Conservation (phyloP, 2,888 invertebrate species). For the Trichogramma dendrolimi region DNA sequence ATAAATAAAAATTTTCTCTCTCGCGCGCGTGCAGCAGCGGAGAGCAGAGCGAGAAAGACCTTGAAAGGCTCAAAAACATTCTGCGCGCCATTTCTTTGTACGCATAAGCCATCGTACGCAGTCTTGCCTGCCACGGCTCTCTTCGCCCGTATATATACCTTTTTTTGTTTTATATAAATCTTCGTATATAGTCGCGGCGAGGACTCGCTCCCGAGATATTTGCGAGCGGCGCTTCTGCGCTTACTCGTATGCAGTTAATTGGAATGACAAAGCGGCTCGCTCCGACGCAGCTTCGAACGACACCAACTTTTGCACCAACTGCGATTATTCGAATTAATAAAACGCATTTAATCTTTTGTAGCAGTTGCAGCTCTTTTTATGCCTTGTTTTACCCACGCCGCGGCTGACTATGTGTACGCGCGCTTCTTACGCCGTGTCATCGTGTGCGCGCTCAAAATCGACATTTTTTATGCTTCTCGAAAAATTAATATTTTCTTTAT, state of each 20-base stretch:
- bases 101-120: too few relatives aligned
- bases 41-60: slow-evolving; percentile 29
- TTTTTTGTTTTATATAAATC: not conserved
- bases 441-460: too few relatives aligned
- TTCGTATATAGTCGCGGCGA: too few relatives aligned
- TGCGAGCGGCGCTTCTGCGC: slow-evolving; percentile 17
- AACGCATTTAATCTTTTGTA: too few relatives aligned
- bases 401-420: too few relatives aligned
- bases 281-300: not conserved
- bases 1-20: slow-evolving; percentile 43
- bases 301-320: too few relatives aligned
- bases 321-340: too few relatives aligned
- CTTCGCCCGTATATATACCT: not conserved
- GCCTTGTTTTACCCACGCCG: too few relatives aligned
- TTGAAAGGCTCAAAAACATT: slow-evolving; percentile 33
- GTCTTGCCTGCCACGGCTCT: not conserved
- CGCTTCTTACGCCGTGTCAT: too few relatives aligned
- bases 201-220: not conserved
- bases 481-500: too few relatives aligned
- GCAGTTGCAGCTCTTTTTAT: too few relatives aligned
- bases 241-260: slow-evolving; percentile 2
- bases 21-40: not conserved
- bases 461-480: too few relatives aligned
- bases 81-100: slow-evolving; percentile 14
- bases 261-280: slow-evolving; percentile 6